A percentile compares a stretch with the other conserved stretches of the same genome.
Conservation (phyloP, 2,888 invertebrate species). For the Lacanobia oleracea region DNA sequence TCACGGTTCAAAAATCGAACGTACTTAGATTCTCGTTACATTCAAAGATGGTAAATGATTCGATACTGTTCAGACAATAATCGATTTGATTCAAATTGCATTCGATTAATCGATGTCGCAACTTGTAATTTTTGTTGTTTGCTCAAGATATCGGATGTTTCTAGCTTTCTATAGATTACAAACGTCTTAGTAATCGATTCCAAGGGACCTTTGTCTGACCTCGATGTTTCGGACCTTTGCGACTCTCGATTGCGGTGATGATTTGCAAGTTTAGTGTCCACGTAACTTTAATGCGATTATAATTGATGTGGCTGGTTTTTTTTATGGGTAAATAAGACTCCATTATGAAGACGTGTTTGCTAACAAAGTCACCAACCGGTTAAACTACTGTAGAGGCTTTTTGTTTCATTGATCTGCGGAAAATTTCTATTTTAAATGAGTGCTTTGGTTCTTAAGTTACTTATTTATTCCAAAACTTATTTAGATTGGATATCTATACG, state of each 20-base stretch:
- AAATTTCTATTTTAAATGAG: constrained; percentile 13
- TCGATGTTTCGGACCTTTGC: constrained; percentile 48
- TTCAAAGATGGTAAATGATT: constrained; percentile 63
- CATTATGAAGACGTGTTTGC: constrained; percentile 14
- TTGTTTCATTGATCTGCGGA: constrained; percentile 22
- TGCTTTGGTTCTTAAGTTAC: background rate
- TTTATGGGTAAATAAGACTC: constrained; percentile 33
- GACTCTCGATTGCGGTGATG: constrained; percentile 33
- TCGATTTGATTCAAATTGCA: constrained; percentile 64
- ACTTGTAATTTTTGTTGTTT: constrained; percentile 53
- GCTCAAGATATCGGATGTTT: constrained; percentile 45
- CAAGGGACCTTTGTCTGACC: constrained; percentile 52
- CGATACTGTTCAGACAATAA: constrained; percentile 61
- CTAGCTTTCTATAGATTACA: constrained; percentile 57
- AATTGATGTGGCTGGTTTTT: constrained; percentile 44
- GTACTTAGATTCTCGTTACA: constrained; percentile 47
- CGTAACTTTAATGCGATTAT: constrained; percentile 51
- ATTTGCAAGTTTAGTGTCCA: constrained; percentile 42
- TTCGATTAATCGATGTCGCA: constrained; percentile 60
- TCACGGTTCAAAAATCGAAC: constrained; percentile 53
- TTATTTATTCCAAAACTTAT: constrained; percentile 6
- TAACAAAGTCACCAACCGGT: constrained; percentile 34
- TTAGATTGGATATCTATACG: constrained; percentile 1
- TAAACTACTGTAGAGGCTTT: constrained; percentile 3
- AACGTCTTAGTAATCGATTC: constrained; percentile 51